Conservation (phyloP, 2,888 invertebrate species). For the Drosophila peninsularis region DNA sequence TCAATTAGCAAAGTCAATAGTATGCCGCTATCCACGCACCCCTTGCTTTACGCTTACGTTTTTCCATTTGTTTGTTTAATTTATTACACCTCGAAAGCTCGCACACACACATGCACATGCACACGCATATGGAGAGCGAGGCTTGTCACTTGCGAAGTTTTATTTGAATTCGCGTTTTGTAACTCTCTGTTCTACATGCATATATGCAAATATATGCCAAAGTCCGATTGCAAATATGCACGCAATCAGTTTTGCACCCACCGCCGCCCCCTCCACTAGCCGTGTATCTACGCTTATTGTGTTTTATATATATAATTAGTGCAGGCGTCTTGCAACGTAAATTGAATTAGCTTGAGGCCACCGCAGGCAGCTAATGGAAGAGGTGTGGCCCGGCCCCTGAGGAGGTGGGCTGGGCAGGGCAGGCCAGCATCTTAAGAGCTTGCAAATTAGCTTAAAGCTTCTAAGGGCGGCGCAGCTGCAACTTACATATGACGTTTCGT, state of each 20-base stretch:
- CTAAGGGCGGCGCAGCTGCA: conserved; percentile 30
- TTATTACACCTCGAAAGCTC: conserved; percentile 63
- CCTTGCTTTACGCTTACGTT: conserved; percentile 11
- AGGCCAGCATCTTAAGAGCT: conserved; percentile 26
- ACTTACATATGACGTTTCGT: conserved; percentile 49
- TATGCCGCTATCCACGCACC: conserved; percentile 29
- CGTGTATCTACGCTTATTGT: conserved; percentile 24
- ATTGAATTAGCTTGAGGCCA: conserved; percentile 45
- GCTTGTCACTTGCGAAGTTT: conserved; percentile 44
- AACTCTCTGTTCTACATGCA: conserved; percentile 12
- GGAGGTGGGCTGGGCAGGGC: not conserved
- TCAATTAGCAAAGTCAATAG: conserved; percentile 78
- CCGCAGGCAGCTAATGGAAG: conserved; percentile 45
- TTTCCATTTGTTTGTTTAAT: conserved; percentile 69
- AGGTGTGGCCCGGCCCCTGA: conserved; percentile 28
- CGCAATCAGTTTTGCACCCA: conserved; percentile 41
- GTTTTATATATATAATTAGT: conserved; percentile 41
- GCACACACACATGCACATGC: conserved; percentile 25
- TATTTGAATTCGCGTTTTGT: conserved; percentile 40
- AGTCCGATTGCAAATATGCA: conserved; percentile 55
- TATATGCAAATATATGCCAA: conserved; percentile 36
- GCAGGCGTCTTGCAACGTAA: conserved; percentile 29
- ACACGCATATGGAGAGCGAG: conserved; percentile 13
- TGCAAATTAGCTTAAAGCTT: conserved; percentile 56
- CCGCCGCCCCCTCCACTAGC: not conserved